Evolutionary conservation across 2,113 vertebrate species (phyloP), one percentile per base, ranked within the genome.

Genomic region (Phylloscopus whistleri): DNA sequence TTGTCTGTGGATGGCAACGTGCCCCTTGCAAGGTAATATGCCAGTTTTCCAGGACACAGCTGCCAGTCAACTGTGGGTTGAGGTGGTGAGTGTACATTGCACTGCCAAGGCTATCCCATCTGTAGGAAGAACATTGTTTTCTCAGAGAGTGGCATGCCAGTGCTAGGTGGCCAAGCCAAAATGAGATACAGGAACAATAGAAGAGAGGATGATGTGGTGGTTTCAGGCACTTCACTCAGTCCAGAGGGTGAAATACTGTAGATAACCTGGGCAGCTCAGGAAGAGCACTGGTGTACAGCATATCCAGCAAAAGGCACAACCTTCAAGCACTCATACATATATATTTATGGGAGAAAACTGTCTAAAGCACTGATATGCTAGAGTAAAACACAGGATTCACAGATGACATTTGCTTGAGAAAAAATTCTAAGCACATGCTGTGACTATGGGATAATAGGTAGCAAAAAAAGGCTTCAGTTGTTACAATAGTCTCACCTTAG

Each of bases 11-110:
- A 91, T 94, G 95, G 96, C 95, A 95, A 52, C 3, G 24, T 78
- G 90, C 85, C 94, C 77, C 70, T 84, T 92, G 81, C n/a, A 90
- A 96, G 84, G 59, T 86, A 87, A 75, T 26, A 67, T 24, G 96
- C 95, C 95, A 95, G 28, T 94, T 97, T 97, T 96, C 66, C 67
- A 91, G 94, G 81, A 74, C 66, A 90, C 62, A 94, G 70, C 68
- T 94, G 95, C 69, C 95, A 97, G 85, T 97, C 97, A 96, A 62
- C 74, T 76, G 67, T 46, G 74, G 39, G 41, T 19, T 87, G 80
- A 89, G 94, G 84, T 93, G 78, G 60, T 24, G 86, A 94, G 69
- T 63, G 46, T 6, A 43, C 9, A 30, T 7, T 84, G 63, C 31
- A 26, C 17, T 79, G 75, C 69, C 94, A 94, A 93, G 11, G 17